These are phyloP conservation scores for Aphelenchoides avenae DNA, from an alignment of 1,140 invertebrate genomes.

Conservation along the genomic window DNA sequence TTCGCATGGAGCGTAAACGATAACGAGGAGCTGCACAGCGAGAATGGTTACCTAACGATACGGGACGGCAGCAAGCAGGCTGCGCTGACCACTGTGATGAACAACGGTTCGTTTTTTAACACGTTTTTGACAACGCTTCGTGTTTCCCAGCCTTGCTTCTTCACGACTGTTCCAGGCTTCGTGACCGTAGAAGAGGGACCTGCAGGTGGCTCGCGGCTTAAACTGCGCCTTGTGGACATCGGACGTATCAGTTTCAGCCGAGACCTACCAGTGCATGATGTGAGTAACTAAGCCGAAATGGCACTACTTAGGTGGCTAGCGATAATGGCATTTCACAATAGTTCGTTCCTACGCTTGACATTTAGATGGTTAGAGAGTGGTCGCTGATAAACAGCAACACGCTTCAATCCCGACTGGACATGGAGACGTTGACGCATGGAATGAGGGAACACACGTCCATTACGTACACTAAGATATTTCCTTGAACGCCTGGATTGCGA, in stretches of 20 bases:
- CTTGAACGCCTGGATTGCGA: too few species aligned
- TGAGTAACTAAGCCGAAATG: conserved; percentile 24
- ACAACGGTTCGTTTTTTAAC: conserved; percentile 44
- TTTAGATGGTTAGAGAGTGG: conserved; percentile 42
- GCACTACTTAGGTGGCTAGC: conserved; percentile 2
- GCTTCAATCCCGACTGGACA: conserved; percentile 35
- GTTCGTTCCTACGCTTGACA: not conserved
- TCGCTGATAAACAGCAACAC: conserved; percentile 35
- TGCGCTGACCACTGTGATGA: conserved; percentile 58
- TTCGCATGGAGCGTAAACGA: conserved; percentile 58
- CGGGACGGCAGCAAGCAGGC: conserved; percentile 41
- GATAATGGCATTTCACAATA: not conserved
- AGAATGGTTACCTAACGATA: conserved; percentile 56
- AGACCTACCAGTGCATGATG: conserved; percentile 58
- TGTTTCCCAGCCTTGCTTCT: not conserved
- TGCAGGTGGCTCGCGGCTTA: conserved; percentile 14
- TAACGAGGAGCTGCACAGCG: conserved; percentile 54
- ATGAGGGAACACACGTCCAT: too few species aligned
- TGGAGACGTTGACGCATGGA: too few species aligned
- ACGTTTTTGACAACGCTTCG: conserved; percentile 9
- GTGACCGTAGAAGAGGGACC: conserved; percentile 57
- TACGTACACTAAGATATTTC: too few species aligned
- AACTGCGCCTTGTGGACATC: conserved; percentile 53
- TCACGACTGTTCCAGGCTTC: conserved; percentile 40
- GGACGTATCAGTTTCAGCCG: conserved; percentile 55